Base-by-base conservation (phyloP, 2,888 invertebrate genomes). In the Unio delphinus region DNA sequence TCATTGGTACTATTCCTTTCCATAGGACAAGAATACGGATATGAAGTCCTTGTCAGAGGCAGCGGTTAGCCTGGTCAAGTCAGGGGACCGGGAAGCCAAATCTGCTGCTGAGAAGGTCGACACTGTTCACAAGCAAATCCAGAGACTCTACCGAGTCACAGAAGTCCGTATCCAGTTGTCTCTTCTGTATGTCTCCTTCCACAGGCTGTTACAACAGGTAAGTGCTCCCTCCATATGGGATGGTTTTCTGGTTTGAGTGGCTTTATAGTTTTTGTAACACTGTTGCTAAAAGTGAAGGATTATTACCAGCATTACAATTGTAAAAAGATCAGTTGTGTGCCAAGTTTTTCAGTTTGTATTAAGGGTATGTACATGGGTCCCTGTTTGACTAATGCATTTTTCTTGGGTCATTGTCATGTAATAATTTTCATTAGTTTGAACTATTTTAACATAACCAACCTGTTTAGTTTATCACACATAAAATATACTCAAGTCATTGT, bases 101-200 rank as follows among this genome's bases (percentile, higher is more conserved):
- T 74, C 83, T 58, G 88, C 90, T 45, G 80, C 81, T 64, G 86
- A 89, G 73, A 88, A 87, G 80, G 87, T 87, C 34, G 85, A 87
- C 66, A 80, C 83, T 28, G 81, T 91, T 65, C 82, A 84, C 58
- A 81, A 86, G 70, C 86, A 88, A 69, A 90, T 90, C 84, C 70
- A 92, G 56, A 78, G 84, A 34, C 78, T 91, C 55, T 86, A 86
- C 68, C 80, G 78, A 61, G 80, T 84, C 59, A 84, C 90, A 6
- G 89, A 90, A 73, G 81, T 83, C 71, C 85, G 95, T 69, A 92
- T 95, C 71, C 93, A 93, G 74, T 90, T 95, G 26, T 92, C 93
- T 23, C 92, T 92, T 60, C 89, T 93, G 75, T 94, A 94, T 83
- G 93, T 94, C 60, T 93, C 94, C 79, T 95, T 95, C 90, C 94